phyloP scores from a whole-genome alignment of 2,113 vertebrate species.

The Ptilorrhoa leucosticta region DNA sequence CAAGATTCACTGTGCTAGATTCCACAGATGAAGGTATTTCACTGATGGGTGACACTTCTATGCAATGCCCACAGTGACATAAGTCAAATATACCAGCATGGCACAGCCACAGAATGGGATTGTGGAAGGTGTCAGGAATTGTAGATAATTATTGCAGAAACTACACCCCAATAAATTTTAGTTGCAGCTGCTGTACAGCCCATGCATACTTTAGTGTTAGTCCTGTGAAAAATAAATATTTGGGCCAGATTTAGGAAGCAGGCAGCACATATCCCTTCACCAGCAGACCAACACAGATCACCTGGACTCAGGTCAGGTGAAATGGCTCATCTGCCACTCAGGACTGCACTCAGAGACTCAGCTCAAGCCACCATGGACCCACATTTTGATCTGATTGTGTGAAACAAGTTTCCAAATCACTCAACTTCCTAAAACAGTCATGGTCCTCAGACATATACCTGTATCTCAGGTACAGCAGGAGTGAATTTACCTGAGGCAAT shows the following conservation, averaged over 20 bases:
- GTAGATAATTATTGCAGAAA: background rate
- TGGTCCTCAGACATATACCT: accelerated
- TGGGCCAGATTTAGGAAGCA: background rate
- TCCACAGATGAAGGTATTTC: background rate
- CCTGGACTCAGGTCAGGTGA: background rate
- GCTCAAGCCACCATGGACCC: background rate
- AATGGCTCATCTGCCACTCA: background rate
- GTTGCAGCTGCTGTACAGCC: background rate
- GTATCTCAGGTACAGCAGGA: background rate
- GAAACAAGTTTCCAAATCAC: background rate
- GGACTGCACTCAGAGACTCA: accelerated
- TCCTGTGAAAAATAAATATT: background rate
- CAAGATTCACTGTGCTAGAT: background rate
- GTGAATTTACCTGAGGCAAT: background rate
- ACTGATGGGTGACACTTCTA: background rate
- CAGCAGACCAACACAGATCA: background rate
- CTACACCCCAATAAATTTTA: background rate
- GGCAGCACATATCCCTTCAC: background rate
- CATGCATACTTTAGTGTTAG: background rate
- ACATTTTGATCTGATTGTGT: background rate
- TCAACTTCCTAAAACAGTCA: background rate
- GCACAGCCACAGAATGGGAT: background rate
- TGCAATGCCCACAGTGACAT: background rate
- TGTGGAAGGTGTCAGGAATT: background rate
- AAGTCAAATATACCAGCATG: background rate